Percentiles rank a stretch among this genome's conserved stretches.
These are phyloP conservation scores for Ciconia maguari DNA, from an alignment of 2,113 vertebrate genomes.

Conservation along the genomic window DNA sequence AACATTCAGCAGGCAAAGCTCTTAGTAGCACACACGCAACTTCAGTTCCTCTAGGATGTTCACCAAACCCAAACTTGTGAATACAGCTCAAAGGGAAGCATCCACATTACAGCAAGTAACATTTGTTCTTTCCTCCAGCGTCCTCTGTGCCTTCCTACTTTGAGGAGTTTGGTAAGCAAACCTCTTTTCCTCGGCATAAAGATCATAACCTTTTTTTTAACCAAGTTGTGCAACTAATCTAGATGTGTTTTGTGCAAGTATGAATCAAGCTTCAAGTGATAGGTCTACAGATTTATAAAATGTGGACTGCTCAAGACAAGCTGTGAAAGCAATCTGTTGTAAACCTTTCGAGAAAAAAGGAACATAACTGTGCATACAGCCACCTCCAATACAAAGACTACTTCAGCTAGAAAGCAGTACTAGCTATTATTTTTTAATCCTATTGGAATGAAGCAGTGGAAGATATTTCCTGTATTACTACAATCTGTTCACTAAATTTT, in stretches of 20 bases:
- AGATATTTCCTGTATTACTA: conserved; percentile 19
- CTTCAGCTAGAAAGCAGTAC: neutral
- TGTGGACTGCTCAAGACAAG: neutral
- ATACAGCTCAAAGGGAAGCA: neutral
- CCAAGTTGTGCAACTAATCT: neutral
- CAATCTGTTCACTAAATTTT: neutral
- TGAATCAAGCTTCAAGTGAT: neutral
- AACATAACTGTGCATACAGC: neutral
- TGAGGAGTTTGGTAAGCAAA: neutral
- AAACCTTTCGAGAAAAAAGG: neutral
- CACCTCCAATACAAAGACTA: neutral
- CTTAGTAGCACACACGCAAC: neutral
- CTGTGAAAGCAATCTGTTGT: neutral
- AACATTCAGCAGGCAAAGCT: neutral
- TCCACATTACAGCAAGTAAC: neutral
- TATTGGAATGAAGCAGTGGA: neutral
- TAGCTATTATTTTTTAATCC: neutral
- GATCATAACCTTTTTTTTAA: neutral
- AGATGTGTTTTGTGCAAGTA: neutral
- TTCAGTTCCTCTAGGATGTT: neutral
- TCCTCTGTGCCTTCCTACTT: neutral
- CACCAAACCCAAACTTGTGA: neutral
- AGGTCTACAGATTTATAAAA: neutral
- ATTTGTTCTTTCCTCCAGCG: neutral
- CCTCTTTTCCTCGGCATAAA: neutral